Base-by-base conservation (phyloP, 1,140 invertebrate species). In the Gonatopus flavifemur region DNA sequence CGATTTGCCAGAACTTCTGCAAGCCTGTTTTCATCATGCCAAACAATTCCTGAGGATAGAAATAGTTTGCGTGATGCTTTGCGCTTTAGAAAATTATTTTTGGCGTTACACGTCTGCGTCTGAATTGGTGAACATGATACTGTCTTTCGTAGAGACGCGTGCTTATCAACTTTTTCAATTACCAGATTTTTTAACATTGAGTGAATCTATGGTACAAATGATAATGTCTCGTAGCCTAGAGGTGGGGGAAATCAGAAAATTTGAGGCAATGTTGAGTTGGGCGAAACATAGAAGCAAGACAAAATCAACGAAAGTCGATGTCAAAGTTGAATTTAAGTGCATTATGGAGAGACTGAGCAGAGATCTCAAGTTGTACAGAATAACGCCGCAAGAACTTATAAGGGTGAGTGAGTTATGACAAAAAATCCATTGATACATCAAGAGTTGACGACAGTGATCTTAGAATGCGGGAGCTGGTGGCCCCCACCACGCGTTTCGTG, bases 191-290 rank as follows among this genome's bases (percentile, higher is more conserved):
- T 77, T 94, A 0, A 88, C 87, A 28, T 82, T 96, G 3, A 94
- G 91, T 45, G 93, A 96, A 67, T 94, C 91, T 0, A 94, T 96
- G 91, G 91, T 96, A 1, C 90, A 93, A 70, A 92, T 92, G 89
- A 93, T 96, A 49, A 93, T 96, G 89, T 90, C 87, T 69, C 83
- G 88, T 2, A 88, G 90, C 64, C 80, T 94, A 35, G 89, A 93
- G 63, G 87, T 94, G 12, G 84, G 88, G 0, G 94, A 96, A 74
- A 88, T 95, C n/a, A 82, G 86, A 12, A 96, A 96, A 74, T 96
- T 96, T 67, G 90, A 96, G 77, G 91, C 91, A 0, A 96, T 96
- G 92, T 80, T 94, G 8, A 83, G 82, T 18, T 96, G 93, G 93
- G 89, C 93, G 3, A 84, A 86, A 38, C 84, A 93, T 70, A 90